These are phyloP conservation scores for Allygus modestus DNA, from an alignment of 2,888 invertebrate genomes.

Conservation along the genomic window DNA sequence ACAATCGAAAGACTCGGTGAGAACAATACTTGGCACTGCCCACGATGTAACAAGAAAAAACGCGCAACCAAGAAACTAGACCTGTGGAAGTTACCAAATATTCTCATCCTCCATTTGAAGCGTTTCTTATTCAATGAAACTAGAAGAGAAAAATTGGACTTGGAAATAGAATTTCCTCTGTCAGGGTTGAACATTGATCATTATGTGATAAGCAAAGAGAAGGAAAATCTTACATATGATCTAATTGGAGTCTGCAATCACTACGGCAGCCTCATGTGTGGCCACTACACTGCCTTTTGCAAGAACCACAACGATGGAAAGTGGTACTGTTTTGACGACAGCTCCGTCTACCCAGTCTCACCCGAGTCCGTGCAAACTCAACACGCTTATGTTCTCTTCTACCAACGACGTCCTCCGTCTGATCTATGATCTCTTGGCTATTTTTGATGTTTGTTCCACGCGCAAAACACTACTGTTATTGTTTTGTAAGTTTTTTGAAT, in stretches of 20 bases:
- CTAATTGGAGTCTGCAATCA: conserved; percentile 78
- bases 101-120: conserved; percentile 79
- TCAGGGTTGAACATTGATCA: conserved; percentile 74
- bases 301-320: conserved; percentile 74
- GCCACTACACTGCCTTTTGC: conserved; percentile 77
- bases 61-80: conserved; percentile 80
- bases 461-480: background rate
- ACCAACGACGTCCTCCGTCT: conserved; percentile 71
- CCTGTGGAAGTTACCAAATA: conserved; percentile 78
- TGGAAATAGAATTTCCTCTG: conserved; percentile 74
- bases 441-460: background rate
- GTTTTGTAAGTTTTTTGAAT: background rate
- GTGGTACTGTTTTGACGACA: conserved; percentile 78
- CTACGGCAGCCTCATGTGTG: conserved; percentile 76
- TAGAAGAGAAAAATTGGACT: conserved; percentile 78
- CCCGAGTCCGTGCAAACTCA: conserved; percentile 69
- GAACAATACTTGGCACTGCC: conserved; percentile 77
- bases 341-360: conserved; percentile 73
- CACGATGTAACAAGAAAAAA: conserved; percentile 77
- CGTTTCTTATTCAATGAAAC: conserved; percentile 78
- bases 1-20: conserved; percentile 77
- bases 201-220: conserved; percentile 74
- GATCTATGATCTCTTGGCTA: background rate
- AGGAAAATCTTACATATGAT: conserved; percentile 74
- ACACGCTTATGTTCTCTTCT: conserved; percentile 76